Evolutionary conservation across 2,888 invertebrate species (phyloP).

Genomic region (Plusia festucae): DNA sequence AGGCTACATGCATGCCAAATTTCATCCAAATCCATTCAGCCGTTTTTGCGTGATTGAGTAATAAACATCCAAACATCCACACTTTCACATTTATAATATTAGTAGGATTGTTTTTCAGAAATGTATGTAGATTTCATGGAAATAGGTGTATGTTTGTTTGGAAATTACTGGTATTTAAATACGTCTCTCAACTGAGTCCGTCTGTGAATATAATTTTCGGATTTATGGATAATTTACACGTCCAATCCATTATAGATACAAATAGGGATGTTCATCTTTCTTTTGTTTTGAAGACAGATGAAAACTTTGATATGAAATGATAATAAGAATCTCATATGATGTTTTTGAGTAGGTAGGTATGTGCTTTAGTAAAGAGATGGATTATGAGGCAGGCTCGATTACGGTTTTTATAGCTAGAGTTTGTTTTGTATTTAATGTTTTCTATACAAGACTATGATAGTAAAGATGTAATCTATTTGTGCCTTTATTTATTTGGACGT

Average conservation of each 20-base stretch:
- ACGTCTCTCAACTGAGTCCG: background rate
- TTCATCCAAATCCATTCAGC: too few relatives aligned
- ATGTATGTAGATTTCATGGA: constrained; percentile 43
- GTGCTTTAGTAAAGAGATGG: background rate
- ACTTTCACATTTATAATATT: too few relatives aligned
- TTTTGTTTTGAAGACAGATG: background rate
- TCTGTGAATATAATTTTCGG: background rate
- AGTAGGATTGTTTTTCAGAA: constrained; percentile 25
- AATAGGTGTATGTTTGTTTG: constrained; percentile 27
- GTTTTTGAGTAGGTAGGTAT: background rate
- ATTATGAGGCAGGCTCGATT: background rate
- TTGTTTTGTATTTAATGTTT: background rate
- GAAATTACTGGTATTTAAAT: background rate
- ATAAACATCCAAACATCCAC: too few relatives aligned
- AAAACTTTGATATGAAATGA: background rate
- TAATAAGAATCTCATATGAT: constrained; percentile 11
- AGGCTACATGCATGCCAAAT: too few relatives aligned
- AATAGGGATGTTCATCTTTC: background rate
- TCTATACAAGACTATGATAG: too few relatives aligned
- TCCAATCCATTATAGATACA: background rate
- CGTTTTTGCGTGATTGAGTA: too few relatives aligned
- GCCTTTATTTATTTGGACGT: too few relatives aligned
- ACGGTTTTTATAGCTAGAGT: background rate
- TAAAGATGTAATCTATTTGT: too few relatives aligned
- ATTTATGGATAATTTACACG: background rate